phyloP scores from a whole-genome alignment of 1,140 invertebrate genomes.

The Nasonia vitripennis region DNA sequence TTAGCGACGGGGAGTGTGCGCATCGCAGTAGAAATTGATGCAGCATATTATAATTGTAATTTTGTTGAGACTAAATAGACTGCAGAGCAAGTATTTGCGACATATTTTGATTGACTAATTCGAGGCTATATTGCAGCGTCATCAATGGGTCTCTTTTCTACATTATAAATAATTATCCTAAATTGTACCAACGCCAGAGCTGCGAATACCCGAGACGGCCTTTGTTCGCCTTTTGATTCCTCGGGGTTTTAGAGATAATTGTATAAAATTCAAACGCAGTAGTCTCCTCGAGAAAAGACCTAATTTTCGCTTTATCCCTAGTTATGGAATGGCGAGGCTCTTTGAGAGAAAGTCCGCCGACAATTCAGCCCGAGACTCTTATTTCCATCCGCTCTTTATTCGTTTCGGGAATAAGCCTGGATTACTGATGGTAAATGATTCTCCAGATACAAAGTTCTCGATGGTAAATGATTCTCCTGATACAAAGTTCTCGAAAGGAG shows the following conservation, averaged over 20 bases:
- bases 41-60: too few species aligned
- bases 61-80: too few species aligned
- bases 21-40: too few species aligned
- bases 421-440: slow-evolving; percentile 3
- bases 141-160: too few species aligned
- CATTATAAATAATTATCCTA: not conserved
- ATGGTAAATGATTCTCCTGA: slow-evolving; percentile 3
- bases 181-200: not conserved
- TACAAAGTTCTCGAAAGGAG: not conserved
- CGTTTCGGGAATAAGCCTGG: not conserved
- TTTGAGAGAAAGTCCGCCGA: slow-evolving; percentile 10
- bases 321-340: slow-evolving; percentile 5
- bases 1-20: not conserved
- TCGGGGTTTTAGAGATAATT: slow-evolving; percentile 18
- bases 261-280: slow-evolving; percentile 28
- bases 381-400: slow-evolving; percentile 26
- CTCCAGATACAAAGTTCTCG: not conserved
- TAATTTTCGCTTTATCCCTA: slow-evolving; percentile 37
- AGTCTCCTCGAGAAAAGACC: not conserved
- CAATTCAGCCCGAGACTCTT: slow-evolving; percentile 21
- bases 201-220: not conserved
- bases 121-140: too few species aligned
- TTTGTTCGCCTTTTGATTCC: slow-evolving; percentile 22
- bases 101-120: not conserved
- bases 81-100: too few species aligned